phyloP scores from a whole-genome alignment of 92 coral and sea anemone genomes.

The Porites divaricata region DNA sequence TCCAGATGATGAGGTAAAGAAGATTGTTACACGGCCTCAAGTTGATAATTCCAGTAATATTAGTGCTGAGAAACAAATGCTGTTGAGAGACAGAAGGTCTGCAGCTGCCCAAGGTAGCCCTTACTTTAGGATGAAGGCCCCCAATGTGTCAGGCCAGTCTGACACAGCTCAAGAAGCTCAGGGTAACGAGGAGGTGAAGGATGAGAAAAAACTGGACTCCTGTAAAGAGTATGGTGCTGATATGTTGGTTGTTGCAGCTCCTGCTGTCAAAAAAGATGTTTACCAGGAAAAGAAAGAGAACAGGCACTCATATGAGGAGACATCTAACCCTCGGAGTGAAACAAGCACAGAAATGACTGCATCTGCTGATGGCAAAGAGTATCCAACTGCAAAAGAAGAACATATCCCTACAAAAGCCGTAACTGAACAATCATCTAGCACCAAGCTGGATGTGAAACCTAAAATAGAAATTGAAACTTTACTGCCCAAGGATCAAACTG shows the following conservation, averaged over 20 bases:
- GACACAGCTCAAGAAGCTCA: not conserved
- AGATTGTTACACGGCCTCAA: constrained; percentile 58
- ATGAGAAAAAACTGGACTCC: not conserved
- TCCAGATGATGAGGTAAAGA: constrained; percentile 68
- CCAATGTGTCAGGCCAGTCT: not conserved
- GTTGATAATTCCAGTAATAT: constrained; percentile 35
- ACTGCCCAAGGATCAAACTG: not conserved
- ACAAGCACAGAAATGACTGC: not conserved
- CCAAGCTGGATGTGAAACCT: not conserved
- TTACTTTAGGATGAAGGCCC: constrained; percentile 7
- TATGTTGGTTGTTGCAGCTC: not conserved
- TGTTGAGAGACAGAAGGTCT: constrained; percentile 33
- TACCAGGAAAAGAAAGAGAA: not conserved
- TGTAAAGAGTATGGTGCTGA: not conserved
- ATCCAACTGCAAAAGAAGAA: not conserved
- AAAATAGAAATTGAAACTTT: not conserved
- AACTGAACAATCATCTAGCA: not conserved
- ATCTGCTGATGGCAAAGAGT: constrained; percentile 6
- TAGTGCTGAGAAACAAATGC: constrained; percentile 25
- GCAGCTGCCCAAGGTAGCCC: constrained; percentile 24
- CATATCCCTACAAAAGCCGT: not conserved
- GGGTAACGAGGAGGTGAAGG: not conserved
- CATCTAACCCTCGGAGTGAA: not conserved
- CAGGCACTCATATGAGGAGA: not conserved
- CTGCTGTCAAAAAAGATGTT: not conserved